phyloP scores from a whole-genome alignment of 35 echinoderm and acorn worm species.

The Ophiothrix spiculata region DNA sequence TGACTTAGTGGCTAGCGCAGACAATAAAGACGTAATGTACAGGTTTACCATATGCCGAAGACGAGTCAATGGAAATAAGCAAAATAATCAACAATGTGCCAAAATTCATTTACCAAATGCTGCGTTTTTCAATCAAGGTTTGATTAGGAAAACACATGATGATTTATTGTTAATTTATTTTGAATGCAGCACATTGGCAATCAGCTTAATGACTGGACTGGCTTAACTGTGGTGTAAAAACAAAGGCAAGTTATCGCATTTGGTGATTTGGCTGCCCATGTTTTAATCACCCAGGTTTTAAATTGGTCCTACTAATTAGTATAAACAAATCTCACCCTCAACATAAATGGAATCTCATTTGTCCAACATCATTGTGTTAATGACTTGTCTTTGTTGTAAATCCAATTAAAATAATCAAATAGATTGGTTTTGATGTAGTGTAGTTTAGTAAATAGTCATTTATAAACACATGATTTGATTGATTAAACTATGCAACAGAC shows the following conservation, averaged over 20 bases:
- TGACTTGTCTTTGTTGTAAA: too few species aligned
- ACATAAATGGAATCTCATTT: too few species aligned
- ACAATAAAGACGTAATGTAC: neutral
- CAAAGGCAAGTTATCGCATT: neutral
- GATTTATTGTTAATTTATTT: slow-evolving; percentile 11
- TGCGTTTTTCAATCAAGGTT: neutral
- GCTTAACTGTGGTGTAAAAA: neutral
- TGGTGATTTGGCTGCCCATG: too few species aligned
- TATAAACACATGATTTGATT: too few species aligned
- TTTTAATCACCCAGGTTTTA: too few species aligned
- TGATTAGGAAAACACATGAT: neutral
- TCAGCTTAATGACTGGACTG: neutral
- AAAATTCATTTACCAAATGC: neutral
- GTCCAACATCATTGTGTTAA: too few species aligned
- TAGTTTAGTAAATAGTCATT: too few species aligned
- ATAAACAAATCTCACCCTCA: too few species aligned
- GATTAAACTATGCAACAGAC: too few species aligned
- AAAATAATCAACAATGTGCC: neutral
- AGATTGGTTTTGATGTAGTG: too few species aligned
- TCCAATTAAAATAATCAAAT: too few species aligned
- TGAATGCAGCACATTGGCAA: neutral
- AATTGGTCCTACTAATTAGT: too few species aligned
- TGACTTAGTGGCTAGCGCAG: neutral
- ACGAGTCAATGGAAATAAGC: neutral
- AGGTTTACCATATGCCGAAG: neutral